Percentiles rank a stretch among this genome's conserved stretches.
Conservation (phyloP, 2,888 invertebrate genomes). For the Melitaea athalia region DNA sequence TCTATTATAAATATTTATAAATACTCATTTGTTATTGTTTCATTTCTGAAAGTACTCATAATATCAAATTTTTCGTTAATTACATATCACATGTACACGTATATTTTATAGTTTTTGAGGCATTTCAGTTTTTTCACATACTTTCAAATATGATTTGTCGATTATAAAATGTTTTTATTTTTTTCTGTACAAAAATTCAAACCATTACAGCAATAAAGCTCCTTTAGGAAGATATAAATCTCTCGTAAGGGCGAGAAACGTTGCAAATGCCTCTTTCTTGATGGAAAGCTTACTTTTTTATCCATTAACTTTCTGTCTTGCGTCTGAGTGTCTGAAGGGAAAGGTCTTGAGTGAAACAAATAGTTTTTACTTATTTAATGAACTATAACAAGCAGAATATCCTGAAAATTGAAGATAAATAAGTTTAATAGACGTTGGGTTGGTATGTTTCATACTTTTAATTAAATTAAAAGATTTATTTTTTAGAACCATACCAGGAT, state of each 20-base stretch:
- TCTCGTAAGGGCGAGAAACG: background rate
- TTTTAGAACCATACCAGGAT: no score
- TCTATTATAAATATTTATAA: no score
- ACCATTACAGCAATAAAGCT: background rate
- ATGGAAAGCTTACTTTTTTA: slow-evolving; percentile 51
- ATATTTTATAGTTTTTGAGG: no score
- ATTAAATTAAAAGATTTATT: background rate
- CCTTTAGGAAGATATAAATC: slow-evolving; percentile 2
- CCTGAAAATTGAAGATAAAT: background rate
- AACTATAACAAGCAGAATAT: slow-evolving; percentile 40
- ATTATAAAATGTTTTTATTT: no score
- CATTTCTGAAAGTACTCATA: background rate
- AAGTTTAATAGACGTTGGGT: background rate
- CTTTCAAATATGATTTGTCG: no score
- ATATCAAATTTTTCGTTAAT: no score
- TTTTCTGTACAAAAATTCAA: no score
- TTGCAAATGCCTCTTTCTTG: slow-evolving; percentile 19
- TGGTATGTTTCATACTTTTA: no score
- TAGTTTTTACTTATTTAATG: slow-evolving; percentile 63
- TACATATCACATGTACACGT: no score
- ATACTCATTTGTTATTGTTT: no score
- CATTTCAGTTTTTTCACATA: no score
- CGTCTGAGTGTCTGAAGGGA: slow-evolving; percentile 54
- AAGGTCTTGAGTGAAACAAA: slow-evolving; percentile 73
- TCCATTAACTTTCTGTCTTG: slow-evolving; percentile 62